Percentiles rank a stretch among this genome's conserved stretches.
Conservation (phyloP, 1,140 invertebrate species). For the Bombus sylvicola region DNA sequence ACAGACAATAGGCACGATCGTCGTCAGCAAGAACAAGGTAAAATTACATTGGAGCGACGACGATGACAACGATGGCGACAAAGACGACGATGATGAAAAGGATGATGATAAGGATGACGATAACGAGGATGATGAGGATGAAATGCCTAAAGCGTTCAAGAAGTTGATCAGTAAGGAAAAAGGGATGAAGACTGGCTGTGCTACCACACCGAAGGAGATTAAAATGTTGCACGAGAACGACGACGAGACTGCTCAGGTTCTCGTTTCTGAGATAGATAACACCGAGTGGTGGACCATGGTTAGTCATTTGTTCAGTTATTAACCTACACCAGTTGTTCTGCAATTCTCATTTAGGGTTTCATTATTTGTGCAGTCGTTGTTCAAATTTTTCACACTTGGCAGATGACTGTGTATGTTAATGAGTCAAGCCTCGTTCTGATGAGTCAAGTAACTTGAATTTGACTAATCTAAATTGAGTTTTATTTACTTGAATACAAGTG, state of each 20-base stretch:
- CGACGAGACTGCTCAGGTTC: constrained; percentile 64
- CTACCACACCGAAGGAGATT: constrained; percentile 65
- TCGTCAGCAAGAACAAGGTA: constrained; percentile 61
- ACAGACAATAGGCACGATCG: constrained; percentile 66
- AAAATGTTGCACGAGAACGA: constrained; percentile 60
- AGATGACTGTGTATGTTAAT: too few species aligned
- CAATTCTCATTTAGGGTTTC: too few species aligned
- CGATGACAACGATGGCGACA: constrained; percentile 19
- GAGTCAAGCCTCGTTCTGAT: too few species aligned
- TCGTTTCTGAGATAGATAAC: constrained; percentile 74
- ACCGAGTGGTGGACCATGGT: constrained; percentile 80
- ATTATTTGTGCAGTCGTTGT: too few species aligned
- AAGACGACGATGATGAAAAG: constrained; percentile 49
- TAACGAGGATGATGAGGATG: constrained; percentile 30
- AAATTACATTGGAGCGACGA: constrained; percentile 69
- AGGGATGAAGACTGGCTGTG: constrained; percentile 65
- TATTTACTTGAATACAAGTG: too few species aligned
- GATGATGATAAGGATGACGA: constrained; percentile 42
- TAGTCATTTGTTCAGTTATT: not conserved
- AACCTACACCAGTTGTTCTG: too few species aligned
- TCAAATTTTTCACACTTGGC: too few species aligned
- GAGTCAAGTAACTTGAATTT: too few species aligned
- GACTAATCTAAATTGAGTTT: too few species aligned
- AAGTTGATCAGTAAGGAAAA: constrained; percentile 68
- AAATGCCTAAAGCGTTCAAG: constrained; percentile 66